Percentiles rank a stretch among this genome's conserved stretches.
These are phyloP conservation scores for Neolamprologus kungweensis DNA, from an alignment of 2,113 vertebrate species.

Conservation along the genomic window DNA sequence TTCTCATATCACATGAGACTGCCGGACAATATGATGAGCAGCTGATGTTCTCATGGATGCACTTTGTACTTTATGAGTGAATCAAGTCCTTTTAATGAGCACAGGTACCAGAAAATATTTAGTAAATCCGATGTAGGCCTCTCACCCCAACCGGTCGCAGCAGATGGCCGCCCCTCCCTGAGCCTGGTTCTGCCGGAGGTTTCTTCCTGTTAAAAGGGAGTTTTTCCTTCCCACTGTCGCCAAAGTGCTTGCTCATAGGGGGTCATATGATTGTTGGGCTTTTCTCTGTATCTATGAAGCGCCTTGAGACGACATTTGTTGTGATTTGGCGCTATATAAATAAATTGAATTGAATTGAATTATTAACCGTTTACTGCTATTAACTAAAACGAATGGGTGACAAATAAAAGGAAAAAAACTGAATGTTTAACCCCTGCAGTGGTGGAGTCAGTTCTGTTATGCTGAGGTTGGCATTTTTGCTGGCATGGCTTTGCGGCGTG, in stretches of 20 bases:
- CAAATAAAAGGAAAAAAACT: background rate
- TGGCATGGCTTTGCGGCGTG: accelerated
- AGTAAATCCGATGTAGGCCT: background rate
- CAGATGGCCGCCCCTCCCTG: too few species aligned
- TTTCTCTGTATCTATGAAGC: too few species aligned
- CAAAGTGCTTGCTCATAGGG: too few species aligned
- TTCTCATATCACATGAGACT: background rate
- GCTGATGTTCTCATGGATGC: background rate
- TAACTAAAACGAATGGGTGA: background rate
- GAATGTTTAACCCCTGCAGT: background rate
- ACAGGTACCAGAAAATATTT: background rate
- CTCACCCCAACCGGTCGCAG: too few species aligned
- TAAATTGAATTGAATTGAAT: too few species aligned
- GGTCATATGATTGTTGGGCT: too few species aligned
- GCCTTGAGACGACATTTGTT: too few species aligned
- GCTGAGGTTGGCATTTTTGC: background rate
- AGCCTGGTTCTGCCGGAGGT: too few species aligned
- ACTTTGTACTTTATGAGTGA: background rate
- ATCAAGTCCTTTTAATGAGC: background rate
- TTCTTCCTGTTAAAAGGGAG: too few species aligned
- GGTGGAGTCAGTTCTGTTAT: background rate
- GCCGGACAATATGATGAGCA: background rate
- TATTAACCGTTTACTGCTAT: background rate
- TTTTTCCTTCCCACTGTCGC: too few species aligned
- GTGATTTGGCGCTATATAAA: too few species aligned